Base-by-base conservation (phyloP, 2,888 invertebrate species). In the Prosopocoilus inquinatus region DNA sequence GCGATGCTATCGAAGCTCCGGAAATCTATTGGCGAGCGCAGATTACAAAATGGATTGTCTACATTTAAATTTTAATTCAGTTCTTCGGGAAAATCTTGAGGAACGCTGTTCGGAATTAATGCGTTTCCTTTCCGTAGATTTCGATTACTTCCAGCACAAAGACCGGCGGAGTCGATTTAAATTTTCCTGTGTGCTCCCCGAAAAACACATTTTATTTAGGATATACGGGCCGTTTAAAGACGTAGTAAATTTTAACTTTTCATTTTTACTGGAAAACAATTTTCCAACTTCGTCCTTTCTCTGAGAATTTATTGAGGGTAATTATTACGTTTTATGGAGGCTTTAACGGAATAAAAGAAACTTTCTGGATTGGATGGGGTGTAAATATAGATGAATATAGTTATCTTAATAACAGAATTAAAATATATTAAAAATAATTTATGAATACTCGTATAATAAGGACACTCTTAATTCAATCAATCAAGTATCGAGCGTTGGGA, bases 21-120 rank as follows among this genome's bases (percentile, higher is more conserved):
- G 68, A 76, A 76, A 75, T 75, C 75, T 75, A 76, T 76, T 75
- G 75, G 75, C 72, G 70, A 69, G 72, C 66, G 69, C 69, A 72
- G 75, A 74, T 75, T 75, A 74, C 75, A 71, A 72, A 76, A 76
- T 71, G 67, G 67, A 68, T 68, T 67, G 74, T 75, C 75, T 75
- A 75, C 71, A 75, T 75, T 75, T 75, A 70, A 75, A 75, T 75
- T 75, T 75, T 75, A 75, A 75, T 75, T 71, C 74, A 46, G 15
- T n/a, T 13, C 38, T n/a, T 12, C 38, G 12, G 33, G 16, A 47
- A 12, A 35, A 34, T 9, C 12, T 12, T 11, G 33, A 34, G 33
- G 36, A 35, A 33, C 15, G 35, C n/a, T 11, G 47, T 28, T 47
- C 32, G 47, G 13, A 38, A 43, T 50, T 35, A 47, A 32, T 33